Conservation (phyloP, 2,113 vertebrate species). For the Amphiprion ocellaris region DNA sequence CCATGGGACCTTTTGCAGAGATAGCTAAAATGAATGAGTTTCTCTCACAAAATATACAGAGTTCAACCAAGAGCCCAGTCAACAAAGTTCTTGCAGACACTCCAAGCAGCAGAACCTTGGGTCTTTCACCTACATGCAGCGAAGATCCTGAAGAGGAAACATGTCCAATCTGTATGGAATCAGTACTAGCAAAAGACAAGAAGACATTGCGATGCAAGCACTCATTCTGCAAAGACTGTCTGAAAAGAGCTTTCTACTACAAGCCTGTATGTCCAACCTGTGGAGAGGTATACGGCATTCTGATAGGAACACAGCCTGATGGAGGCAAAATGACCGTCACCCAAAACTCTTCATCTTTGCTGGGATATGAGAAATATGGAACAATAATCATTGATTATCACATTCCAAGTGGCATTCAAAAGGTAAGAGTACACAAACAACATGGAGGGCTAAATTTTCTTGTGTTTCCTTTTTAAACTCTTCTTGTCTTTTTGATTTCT, state of each 20-base stretch:
- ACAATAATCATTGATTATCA: slow-evolving; percentile 76
- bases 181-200: slow-evolving; percentile 45
- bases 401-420: slow-evolving; percentile 79
- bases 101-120: background rate
- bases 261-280: slow-evolving; percentile 84
- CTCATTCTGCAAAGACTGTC: slow-evolving; percentile 79
- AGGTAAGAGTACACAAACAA: slow-evolving; percentile 62
- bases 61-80: background rate
- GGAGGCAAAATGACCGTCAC: slow-evolving; percentile 66
- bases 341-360: slow-evolving; percentile 2
- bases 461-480: too few relatives aligned
- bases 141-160: slow-evolving; percentile 46
- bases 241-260: slow-evolving; percentile 73
- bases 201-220: slow-evolving; percentile 78
- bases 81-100: background rate
- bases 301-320: slow-evolving; percentile 81
- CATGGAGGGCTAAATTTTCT: too few relatives aligned
- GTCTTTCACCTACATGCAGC: background rate
- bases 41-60: background rate
- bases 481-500: too few relatives aligned
- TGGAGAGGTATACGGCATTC: slow-evolving; percentile 74
- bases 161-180: slow-evolving; percentile 83
- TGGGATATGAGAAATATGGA: slow-evolving; percentile 74
- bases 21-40: slow-evolving; percentile 55
- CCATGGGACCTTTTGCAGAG: slow-evolving; percentile 62